A percentile compares a stretch with the other conserved stretches of the same genome.
Conservation (phyloP, 64 coral and sea anemone species). For the Astreopora myriophthalma region DNA sequence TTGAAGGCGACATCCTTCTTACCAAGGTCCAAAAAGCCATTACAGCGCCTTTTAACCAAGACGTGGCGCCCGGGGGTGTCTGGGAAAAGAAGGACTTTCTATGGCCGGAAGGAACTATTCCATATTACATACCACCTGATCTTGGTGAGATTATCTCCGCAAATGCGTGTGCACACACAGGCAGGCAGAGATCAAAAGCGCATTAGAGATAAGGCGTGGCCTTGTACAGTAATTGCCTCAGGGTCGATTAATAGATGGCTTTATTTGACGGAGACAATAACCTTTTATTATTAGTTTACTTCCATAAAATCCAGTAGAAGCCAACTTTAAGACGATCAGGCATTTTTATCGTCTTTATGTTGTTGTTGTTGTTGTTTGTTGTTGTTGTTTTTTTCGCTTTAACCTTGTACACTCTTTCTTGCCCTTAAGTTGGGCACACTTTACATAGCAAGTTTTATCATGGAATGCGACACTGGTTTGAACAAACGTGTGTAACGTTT, state of each 20-base stretch:
- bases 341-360: too few species aligned
- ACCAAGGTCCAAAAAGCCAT: constrained; percentile 80
- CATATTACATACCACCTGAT: constrained; percentile 80
- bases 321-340: too few species aligned
- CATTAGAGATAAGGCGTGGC: too few species aligned
- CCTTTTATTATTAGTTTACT: too few species aligned
- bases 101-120: constrained; percentile 85
- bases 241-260: too few species aligned
- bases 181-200: too few species aligned
- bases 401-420: neutral
- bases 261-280: too few species aligned
- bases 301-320: too few species aligned
- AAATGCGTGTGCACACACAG: too few species aligned
- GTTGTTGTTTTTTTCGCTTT: neutral
- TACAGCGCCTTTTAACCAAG: constrained; percentile 28
- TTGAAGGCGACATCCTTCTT: constrained; percentile 91
- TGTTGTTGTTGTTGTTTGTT: neutral
- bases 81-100: constrained; percentile 33
- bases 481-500: constrained; percentile 87
- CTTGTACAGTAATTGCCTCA: too few species aligned
- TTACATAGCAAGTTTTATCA: constrained; percentile 41
- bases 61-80: constrained; percentile 26
- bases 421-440: constrained; percentile 50
- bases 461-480: constrained; percentile 80
- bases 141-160: constrained; percentile 49